Conservation (phyloP, 92 coral and sea anemone genomes). For the Porites cylindrica region DNA sequence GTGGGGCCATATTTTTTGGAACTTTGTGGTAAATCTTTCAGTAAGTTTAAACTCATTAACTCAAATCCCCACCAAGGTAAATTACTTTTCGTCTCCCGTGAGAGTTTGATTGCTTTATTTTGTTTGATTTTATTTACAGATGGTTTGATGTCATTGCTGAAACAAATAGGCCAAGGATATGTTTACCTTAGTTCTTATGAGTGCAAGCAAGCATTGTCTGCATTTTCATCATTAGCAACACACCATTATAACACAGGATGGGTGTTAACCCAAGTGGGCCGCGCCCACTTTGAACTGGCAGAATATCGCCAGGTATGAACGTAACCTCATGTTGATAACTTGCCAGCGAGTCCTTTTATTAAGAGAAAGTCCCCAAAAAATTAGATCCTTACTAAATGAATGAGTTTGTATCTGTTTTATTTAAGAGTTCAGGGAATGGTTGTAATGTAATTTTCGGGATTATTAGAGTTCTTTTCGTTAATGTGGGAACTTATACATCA, state of each 20-base stretch:
- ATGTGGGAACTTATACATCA: too few species aligned
- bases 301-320: conserved; percentile 89
- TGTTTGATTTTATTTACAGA: conserved; percentile 58
- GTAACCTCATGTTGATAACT: too few species aligned
- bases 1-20: too few species aligned
- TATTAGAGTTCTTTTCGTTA: too few species aligned
- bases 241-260: conserved; percentile 97
- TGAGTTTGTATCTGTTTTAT: too few species aligned
- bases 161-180: conserved; percentile 93
- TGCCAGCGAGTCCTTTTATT: too few species aligned
- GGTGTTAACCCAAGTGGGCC: conserved; percentile 97
- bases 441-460: too few species aligned
- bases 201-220: conserved; percentile 86
- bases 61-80: neutral
- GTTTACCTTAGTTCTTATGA: conserved; percentile 89
- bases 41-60: too few species aligned
- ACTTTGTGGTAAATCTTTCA: too few species aligned
- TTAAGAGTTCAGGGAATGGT: too few species aligned
- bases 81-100: neutral
- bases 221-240: conserved; percentile 82
- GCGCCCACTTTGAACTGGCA: conserved; percentile 96
- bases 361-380: too few species aligned
- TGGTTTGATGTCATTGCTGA: conserved; percentile 89
- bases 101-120: neutral
- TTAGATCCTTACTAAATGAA: too few species aligned